Evolutionary conservation across 2,888 invertebrate genomes (phyloP).

Genomic region (Trichopria drosophilae): DNA sequence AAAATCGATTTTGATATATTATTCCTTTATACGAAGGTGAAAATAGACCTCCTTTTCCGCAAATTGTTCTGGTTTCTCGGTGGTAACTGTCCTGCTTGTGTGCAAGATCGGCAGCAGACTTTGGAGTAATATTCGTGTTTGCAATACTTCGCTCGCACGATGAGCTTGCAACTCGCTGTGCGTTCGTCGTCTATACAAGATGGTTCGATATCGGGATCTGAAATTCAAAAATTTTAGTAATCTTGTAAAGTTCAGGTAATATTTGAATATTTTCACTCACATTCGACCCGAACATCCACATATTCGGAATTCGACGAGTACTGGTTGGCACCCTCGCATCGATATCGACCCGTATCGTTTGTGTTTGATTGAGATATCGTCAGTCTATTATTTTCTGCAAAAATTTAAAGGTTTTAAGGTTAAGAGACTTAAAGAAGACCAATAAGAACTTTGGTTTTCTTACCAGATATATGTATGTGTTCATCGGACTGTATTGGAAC

Average conservation of each 20-base stretch:
- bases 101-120: constrained; percentile 94
- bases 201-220: constrained; percentile 75
- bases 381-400: constrained; percentile 70
- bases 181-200: constrained; percentile 84
- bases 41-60: constrained; percentile 42
- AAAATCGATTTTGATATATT: no score
- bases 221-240: constrained; percentile 32
- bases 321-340: constrained; percentile 80
- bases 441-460: constrained; percentile 23
- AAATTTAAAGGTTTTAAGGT: constrained; percentile 7
- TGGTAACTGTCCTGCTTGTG: constrained; percentile 78
- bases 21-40: constrained; percentile 29
- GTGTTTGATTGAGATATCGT: constrained; percentile 67
- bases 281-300: constrained; percentile 73
- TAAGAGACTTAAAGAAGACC: background rate
- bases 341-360: constrained; percentile 79
- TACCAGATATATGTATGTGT: constrained; percentile 70
- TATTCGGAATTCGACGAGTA: constrained; percentile 69
- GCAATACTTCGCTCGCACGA: constrained; percentile 83
- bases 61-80: constrained; percentile 55
- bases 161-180: constrained; percentile 88
- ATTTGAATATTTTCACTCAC: constrained; percentile 59
- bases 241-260: background rate
- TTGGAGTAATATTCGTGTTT: constrained; percentile 87
- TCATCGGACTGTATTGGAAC: constrained; percentile 62